A percentile compares a stretch with the other conserved stretches of the same genome.
Conservation (phyloP, 2,113 vertebrate species). For the Tapirus terrestris region DNA sequence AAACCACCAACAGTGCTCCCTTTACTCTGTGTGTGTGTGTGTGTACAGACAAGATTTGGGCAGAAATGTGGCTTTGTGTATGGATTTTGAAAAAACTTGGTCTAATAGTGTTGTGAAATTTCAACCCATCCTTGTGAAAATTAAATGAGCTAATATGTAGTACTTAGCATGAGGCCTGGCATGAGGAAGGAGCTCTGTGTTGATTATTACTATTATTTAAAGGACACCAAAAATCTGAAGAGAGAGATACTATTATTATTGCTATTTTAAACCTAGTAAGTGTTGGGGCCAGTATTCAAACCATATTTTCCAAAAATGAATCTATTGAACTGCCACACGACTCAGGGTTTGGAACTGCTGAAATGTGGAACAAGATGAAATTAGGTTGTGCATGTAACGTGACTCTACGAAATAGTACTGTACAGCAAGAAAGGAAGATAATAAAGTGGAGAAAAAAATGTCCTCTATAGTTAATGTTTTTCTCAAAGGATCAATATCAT, state of each 20-base stretch:
- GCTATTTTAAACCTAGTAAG: not conserved
- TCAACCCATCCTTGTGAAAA: not conserved
- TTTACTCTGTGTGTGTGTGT: not conserved
- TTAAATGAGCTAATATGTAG: not conserved
- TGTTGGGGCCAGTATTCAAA: not conserved
- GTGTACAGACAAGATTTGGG: not conserved
- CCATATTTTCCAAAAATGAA: not conserved
- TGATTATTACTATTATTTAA: not conserved
- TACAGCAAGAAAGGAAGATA: not conserved
- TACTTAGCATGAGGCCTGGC: not conserved
- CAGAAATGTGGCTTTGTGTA: not conserved
- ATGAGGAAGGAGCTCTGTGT: not conserved
- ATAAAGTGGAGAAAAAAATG: not conserved
- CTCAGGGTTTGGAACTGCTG: not conserved
- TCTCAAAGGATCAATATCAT: conserved; percentile 6
- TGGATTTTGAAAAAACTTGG: not conserved
- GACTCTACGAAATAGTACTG: not conserved
- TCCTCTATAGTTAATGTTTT: not conserved
- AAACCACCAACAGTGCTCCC: not conserved
- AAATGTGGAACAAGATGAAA: not conserved
- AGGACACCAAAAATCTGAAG: not conserved
- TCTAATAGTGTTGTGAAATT: not conserved
- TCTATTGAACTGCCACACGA: not conserved
- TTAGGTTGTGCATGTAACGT: not conserved
- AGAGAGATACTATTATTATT: not conserved